phyloP scores from a whole-genome alignment of 2,888 invertebrate genomes.

The Leucoma salicis region DNA sequence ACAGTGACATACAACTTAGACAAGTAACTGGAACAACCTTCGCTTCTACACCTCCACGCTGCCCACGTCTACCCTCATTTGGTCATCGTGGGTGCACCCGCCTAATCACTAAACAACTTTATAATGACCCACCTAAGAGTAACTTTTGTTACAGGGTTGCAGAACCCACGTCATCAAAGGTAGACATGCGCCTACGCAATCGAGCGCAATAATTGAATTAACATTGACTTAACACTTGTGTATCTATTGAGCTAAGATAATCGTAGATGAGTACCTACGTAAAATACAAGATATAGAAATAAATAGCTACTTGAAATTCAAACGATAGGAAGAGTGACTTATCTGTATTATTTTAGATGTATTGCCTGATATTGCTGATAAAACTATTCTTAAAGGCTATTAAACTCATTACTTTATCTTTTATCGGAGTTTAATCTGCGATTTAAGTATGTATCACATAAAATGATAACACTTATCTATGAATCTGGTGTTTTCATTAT shows the following conservation, averaged over 20 bases:
- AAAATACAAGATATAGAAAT: constrained; percentile 3
- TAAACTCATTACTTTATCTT: constrained; percentile 66
- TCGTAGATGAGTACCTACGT: too few species aligned
- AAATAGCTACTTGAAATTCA: constrained; percentile 1
- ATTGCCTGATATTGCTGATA: constrained; percentile 26
- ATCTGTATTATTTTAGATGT: constrained; percentile 6
- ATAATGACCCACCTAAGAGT: constrained; percentile 69
- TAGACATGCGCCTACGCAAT: constrained; percentile 65
- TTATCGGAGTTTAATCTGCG: constrained; percentile 64
- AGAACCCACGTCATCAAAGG: constrained; percentile 59
- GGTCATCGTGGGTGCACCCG: constrained; percentile 74
- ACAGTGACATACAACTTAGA: constrained; percentile 65
- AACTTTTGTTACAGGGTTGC: constrained; percentile 68
- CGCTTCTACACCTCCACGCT: constrained; percentile 77
- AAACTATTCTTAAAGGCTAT: constrained; percentile 53
- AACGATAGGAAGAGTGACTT: not conserved
- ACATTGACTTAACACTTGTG: constrained; percentile 18
- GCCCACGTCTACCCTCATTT: constrained; percentile 80
- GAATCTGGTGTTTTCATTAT: constrained; percentile 60
- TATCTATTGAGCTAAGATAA: not conserved
- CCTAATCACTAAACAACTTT: constrained; percentile 77
- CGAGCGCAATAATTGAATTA: constrained; percentile 56
- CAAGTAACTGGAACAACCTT: constrained; percentile 77
- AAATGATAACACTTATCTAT: constrained; percentile 65
- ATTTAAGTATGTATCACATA: constrained; percentile 54